Evolutionary conservation across 2,888 invertebrate genomes (phyloP), one percentile per base, ranked within the genome.

Genomic region (Bellardia bayeri): DNA sequence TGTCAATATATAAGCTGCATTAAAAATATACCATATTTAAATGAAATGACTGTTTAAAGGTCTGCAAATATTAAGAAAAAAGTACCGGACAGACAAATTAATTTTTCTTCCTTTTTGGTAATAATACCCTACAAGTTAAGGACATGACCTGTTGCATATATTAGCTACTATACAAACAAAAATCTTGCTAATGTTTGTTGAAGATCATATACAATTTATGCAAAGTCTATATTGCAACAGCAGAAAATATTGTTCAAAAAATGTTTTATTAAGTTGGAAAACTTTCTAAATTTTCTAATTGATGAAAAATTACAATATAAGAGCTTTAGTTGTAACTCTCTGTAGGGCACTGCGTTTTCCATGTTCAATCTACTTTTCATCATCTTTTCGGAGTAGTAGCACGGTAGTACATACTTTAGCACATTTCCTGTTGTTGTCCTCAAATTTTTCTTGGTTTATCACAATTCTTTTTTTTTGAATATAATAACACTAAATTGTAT

Each of bases 401-500:
- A 37, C 11, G 61, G 40, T 71, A 69, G 69, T 51, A 51, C 49
- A 58, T 66, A 23, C 6, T 16, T 71, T 33, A 51, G 51, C 14
- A 9, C 7, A 8, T 37, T 69, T 16, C 14, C 16, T 49, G 0
- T 16, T n/a, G 1, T 33, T 30, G 11, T 9, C 33, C 37, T 33
- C 8, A 30, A 58, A 37, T 37, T 56, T 58, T 45, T 56, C 37
- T 30, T 82, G 78, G 74, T 45, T 82, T 74, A 79, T 74, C 78
- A 74, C 68, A 72, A 86, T 76, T 80, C 66, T 45, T 78, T 78
- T 78, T 78, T 51, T 75, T 74, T 66, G 80, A 80, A 71, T 79
- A 84, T 49, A 87, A 79, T 64, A 82, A 87, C 69, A 66, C 56
- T 45, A 81, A 68, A 80, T 72, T 84, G 81, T 81, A 49, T 78